Evolutionary conservation across 2,797 vertebrate genomes (phyloP).

Genomic region (Falco berigora): DNA sequence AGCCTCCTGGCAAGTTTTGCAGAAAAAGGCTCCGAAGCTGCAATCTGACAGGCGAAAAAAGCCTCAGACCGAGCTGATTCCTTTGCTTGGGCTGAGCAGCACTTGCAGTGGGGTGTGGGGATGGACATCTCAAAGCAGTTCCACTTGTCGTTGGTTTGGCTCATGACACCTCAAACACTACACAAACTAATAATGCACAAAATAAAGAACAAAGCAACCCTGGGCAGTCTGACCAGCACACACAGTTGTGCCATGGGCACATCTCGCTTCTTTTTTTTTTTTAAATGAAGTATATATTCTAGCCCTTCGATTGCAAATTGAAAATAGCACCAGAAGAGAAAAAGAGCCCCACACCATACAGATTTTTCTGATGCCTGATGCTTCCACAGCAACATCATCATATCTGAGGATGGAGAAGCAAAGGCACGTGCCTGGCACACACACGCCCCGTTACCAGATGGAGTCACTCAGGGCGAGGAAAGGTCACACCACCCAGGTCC

Average conservation of each 20-base stretch:
- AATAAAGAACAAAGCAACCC: too few relatives aligned
- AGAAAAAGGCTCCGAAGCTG: background rate
- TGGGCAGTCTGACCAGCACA: rapidly evolving
- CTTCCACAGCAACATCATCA: background rate
- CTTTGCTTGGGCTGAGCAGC: background rate
- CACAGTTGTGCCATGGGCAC: background rate
- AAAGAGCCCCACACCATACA: background rate
- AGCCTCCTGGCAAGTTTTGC: background rate
- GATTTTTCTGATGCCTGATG: background rate
- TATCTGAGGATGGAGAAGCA: background rate
- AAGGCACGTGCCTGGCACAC: background rate
- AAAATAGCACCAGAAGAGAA: background rate
- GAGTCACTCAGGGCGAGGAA: rapidly evolving
- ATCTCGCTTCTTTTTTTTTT: background rate
- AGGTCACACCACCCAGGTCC: background rate
- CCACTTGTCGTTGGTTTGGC: rapidly evolving
- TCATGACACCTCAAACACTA: rapidly evolving
- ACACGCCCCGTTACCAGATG: rapidly evolving
- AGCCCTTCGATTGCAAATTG: background rate
- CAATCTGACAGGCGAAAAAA: background rate
- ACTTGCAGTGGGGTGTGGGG: background rate
- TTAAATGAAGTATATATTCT: background rate
- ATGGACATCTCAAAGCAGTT: rapidly evolving
- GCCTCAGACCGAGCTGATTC: rapidly evolving
- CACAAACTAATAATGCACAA: background rate